Evolutionary conservation across 1,140 invertebrate genomes (phyloP).

Genomic region (Agraylea sexmaculata): DNA sequence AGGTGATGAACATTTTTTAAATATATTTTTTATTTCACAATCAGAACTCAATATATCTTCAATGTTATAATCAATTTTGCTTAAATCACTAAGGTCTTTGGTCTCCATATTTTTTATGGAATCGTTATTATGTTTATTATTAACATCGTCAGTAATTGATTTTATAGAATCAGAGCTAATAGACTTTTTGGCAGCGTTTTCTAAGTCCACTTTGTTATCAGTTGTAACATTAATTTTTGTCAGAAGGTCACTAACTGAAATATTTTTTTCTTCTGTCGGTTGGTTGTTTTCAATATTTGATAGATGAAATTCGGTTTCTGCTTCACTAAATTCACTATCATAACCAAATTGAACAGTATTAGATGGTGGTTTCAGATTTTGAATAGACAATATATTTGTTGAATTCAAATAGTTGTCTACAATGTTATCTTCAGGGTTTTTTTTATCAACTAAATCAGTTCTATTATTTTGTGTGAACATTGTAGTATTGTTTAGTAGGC

Average conservation of each 20-base stretch:
- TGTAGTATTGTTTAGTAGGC: constrained; percentile 13
- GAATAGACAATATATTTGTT: constrained; percentile 3
- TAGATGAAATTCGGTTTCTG: constrained; percentile 31
- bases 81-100: too few species aligned
- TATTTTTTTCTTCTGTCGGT: too few species aligned
- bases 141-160: constrained; percentile 19
- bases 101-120: constrained; percentile 22
- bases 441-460: constrained; percentile 5
- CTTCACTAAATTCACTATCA: constrained; percentile 33
- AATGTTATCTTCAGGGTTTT: constrained; percentile 8
- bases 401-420: neutral
- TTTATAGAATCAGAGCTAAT: constrained; percentile 17
- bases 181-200: constrained; percentile 1
- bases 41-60: neutral
- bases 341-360: constrained; percentile 28
- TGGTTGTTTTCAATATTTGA: constrained; percentile 17
- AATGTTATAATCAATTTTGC: constrained; percentile 4
- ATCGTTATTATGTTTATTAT: constrained; percentile 13
- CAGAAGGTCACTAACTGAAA: too few species aligned
- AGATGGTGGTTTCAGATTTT: neutral
- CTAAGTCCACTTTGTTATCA: neutral
- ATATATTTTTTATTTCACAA: constrained; percentile 3
- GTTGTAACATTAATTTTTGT: too few species aligned
- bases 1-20: constrained; percentile 19
- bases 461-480: constrained; percentile 5